Evolutionary conservation across 1,140 invertebrate species (phyloP), one percentile per base, ranked within the genome.

Genomic region (Penaeus chinensis): DNA sequence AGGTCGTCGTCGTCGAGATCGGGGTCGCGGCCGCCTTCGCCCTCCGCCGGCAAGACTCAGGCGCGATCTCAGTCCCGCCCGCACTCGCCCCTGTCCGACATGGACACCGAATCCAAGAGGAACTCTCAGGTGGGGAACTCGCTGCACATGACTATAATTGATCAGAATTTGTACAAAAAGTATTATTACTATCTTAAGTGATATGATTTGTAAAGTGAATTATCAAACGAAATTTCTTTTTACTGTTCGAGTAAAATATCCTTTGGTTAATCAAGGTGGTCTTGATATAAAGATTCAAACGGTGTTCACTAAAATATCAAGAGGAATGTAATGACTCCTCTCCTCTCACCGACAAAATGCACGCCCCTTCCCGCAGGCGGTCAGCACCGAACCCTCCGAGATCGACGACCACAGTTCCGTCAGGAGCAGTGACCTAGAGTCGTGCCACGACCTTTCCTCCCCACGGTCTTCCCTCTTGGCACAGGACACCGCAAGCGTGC

Each of bases 101-200:
- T 89, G 87, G 87, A 89, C 82, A 85, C 66, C 2, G 87, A 80
- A 62, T 89, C 87, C 2, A 89, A 89, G 83, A 84, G 87, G 5
- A 89, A 89, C 76, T 89, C 87, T 16, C 87, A 89, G 82, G 87
- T 89, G 65, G 42, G 69, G 16, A 37, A 3, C 19, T 54, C n/a
- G 16, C 10, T 60, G 32, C 24, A 2, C 24, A 54, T 83, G 27
- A 3, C 3, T 83, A 19, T 83, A 24, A 10, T 27, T 16, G 69
- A 1, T 24, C 69, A 2, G 16, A 20, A 19, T 20, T 27, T 5
- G 69, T 27, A 1, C 32, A 71, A 71, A 71, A 54, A 1, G 0
- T 0, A 54, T 16, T 54, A 1, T 54, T 54, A 16, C 7, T 54
- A 13, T 16, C 54, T 54, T 13, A 54, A 0, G 5, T 54, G 1